Evolutionary conservation across 23 tunicate species (phyloP), one percentile per base, ranked within the genome.

Genomic region (Halocynthia roretzi): DNA sequence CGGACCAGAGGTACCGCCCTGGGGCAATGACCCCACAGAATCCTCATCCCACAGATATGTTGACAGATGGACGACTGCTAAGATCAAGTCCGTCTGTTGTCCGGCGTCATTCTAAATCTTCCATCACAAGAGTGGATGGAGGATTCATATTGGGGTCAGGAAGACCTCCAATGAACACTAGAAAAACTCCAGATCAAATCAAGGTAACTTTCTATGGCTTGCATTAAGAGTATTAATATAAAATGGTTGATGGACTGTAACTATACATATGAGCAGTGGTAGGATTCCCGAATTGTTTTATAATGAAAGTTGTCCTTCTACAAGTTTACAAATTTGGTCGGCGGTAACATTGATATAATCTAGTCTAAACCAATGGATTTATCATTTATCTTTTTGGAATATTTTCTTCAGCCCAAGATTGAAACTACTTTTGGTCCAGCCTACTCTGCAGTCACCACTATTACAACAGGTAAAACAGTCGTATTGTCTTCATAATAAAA

Each of bases 351-450:
- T 31, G 44, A 31, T 31, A 31, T 31, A 31, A 31, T 31, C 44
- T 31, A 31, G 44, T 31, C 44, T 31, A 31, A 31, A 31, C 44
- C 44, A 31, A 31, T 31, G 4, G 44, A 31, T 31, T 31, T 31
- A 31, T 31, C 44, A 31, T 31, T 31, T 31, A 31, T 31, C 44
- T 31, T 31, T 31, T 31, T 31, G 44, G 44, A 31, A 31, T 31
- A 31, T 67, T 64, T 17, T 48, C 78, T 84, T 15, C 72, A 89
- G 87, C 81, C 82, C 50, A 80, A 82, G 23, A 52, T 89, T 48
- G 95, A 89, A 75, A 89, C 95, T 21, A 89, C 95, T 2, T 89
- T 89, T 74, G 95, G 95, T 10, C 95, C 95, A n/a, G 82, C 84
- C 10, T 67, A 74, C 51, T 80, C 88, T 8, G 88, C 95, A 40